Evolutionary conservation across 2,113 vertebrate species (phyloP).

Genomic region (Phrynocephalus versicolor): DNA sequence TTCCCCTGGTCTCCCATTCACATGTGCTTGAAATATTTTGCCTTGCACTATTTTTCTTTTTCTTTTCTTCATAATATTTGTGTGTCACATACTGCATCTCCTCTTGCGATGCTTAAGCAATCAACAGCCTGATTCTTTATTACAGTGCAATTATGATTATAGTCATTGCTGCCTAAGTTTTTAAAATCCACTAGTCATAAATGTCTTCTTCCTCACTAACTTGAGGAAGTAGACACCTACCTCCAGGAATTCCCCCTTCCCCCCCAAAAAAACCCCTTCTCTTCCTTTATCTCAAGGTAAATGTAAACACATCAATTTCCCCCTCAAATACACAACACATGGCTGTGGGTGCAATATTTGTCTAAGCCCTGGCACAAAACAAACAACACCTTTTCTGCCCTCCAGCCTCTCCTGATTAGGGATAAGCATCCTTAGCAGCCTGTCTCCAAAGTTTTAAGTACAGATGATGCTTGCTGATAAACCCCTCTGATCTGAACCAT

Average conservation of each 20-base stretch:
- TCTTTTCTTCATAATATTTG: background rate
- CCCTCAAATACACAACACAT: background rate
- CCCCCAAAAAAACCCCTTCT: background rate
- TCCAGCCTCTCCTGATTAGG: background rate
- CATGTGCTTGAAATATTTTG: background rate
- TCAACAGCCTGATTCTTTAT: background rate
- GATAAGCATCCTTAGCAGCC: background rate
- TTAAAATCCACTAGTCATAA: background rate
- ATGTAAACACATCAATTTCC: background rate
- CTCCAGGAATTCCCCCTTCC: background rate
- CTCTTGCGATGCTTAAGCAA: background rate
- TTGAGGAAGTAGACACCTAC: background rate
- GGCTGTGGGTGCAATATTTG: background rate
- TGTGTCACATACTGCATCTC: too few relatives aligned
- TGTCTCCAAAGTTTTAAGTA: background rate
- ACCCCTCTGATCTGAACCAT: background rate
- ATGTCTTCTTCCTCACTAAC: too few relatives aligned
- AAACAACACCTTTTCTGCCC: background rate
- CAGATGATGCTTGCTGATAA: background rate
- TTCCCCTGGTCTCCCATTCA: background rate
- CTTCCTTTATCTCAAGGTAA: background rate
- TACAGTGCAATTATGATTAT: background rate
- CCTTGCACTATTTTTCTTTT: background rate
- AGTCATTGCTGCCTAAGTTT: background rate
- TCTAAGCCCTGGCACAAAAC: background rate